Base-by-base conservation (phyloP, 2,888 invertebrate genomes). In the Tenthredo amoena region DNA sequence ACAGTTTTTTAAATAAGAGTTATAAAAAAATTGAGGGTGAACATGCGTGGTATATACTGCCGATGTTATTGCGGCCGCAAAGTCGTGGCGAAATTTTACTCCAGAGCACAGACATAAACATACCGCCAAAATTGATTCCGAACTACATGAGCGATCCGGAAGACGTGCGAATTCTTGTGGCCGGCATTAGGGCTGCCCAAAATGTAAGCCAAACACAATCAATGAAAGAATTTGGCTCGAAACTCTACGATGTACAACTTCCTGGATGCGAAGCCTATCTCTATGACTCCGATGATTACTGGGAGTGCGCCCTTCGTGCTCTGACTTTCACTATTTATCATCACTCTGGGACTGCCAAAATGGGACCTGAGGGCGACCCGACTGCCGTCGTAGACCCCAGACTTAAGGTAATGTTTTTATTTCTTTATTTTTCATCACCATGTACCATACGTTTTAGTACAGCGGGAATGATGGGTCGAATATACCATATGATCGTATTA, bases 321-420 rank as follows among this genome's bases (percentile, higher is more conserved):
- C 95, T 96, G 87, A 96, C 96, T 0, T 95, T 96, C 87, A 96
- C 96, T 1, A 95, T 97, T 85, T 96, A 97, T 90, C 96, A 96
- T 91, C 95, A 96, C 87, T 91, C 92, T 40, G 95, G 96, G 0
- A 96, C 96, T 0, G 94, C 95, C 87, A 96, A 96, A 88, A 96
- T 96, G 96, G 96, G 96, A 0, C 95, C 96, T 0, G 90, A 89
- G 34, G 92, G 90, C 0, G 96, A 96, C 91, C 94, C 95, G 0
- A 92, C 93, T 0, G 96, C 96, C 0, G 96, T 97, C 0, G 96
- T 97, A 0, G 96, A 96, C 91, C 95, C 95, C 3, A 93, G 92
- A 84, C 92, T 96, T 9, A 92, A 93, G 87, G 94, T 94, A 15
- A 89, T 6, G 58, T 12, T 47, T 47, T 15, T 47, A 47, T 15